These are phyloP conservation scores for Characodon lateralis DNA, from an alignment of 2,797 vertebrate species.

Conservation along the genomic window DNA sequence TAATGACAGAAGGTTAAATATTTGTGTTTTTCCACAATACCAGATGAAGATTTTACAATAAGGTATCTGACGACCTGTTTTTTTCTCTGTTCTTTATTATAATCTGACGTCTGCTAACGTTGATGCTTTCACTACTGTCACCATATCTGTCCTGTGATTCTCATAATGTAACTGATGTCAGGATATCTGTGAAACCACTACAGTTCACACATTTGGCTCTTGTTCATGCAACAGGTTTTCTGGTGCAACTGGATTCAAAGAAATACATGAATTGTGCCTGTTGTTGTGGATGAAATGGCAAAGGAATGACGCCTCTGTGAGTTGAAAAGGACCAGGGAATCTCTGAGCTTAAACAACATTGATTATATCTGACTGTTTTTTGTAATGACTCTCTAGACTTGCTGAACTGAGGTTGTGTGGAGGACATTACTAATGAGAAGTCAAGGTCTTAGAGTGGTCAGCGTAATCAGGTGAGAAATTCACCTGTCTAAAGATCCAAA, in stretches of 20 bases:
- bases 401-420: neutral
- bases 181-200: neutral
- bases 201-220: neutral
- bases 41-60: neutral
- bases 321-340: neutral
- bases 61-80: neutral
- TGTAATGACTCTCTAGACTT: constrained; percentile 25
- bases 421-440: neutral
- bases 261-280: neutral
- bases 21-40: neutral
- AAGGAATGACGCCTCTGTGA: neutral
- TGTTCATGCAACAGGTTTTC: neutral
- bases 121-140: neutral
- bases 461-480: neutral
- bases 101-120: neutral
- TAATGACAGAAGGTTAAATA: neutral
- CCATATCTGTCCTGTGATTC: neutral
- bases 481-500: neutral
- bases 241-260: neutral
- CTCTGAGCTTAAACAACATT: constrained; percentile 25
- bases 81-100: neutral
- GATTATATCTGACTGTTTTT: constrained; percentile 30
- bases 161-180: neutral
- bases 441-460: neutral
- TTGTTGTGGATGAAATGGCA: constrained; percentile 6